Evolutionary conservation across 2,888 invertebrate species (phyloP).

Genomic region (Patella caerulea): DNA sequence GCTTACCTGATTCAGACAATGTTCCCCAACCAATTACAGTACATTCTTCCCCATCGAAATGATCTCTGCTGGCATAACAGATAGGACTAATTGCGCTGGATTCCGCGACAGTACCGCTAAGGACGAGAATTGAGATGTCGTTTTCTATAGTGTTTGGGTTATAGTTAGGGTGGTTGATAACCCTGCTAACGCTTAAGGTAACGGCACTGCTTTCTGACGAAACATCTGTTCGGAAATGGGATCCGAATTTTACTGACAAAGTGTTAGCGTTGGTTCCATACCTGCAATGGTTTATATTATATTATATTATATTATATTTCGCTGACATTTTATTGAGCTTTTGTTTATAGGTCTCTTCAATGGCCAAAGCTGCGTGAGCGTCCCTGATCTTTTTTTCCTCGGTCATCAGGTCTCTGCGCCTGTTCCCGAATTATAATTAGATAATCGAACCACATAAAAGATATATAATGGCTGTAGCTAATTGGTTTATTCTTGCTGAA

Average conservation of each 20-base stretch:
- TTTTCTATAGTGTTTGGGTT: constrained; percentile 33
- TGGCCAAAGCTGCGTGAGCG: too few species aligned
- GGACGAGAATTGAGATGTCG: constrained; percentile 40
- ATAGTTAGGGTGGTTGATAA: constrained; percentile 29
- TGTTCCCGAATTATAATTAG: too few species aligned
- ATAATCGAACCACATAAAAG: too few species aligned
- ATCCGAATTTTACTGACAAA: not conserved
- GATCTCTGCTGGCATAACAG: constrained; percentile 26
- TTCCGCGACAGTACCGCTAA: constrained; percentile 21
- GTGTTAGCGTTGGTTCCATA: not conserved
- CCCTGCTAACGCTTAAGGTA: not conserved
- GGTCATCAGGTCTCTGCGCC: too few species aligned
- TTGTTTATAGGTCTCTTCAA: too few species aligned
- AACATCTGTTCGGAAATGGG: not conserved
- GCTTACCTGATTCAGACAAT: constrained; percentile 6
- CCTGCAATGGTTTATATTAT: not conserved
- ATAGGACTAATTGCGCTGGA: constrained; percentile 22
- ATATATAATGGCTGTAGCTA: too few species aligned
- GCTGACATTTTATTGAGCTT: too few species aligned
- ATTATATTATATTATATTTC: too few species aligned
- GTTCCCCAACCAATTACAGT: constrained; percentile 35
- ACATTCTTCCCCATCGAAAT: constrained; percentile 20
- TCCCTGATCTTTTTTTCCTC: too few species aligned
- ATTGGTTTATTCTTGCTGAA: too few species aligned
- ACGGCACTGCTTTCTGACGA: not conserved